Percentiles rank a stretch among this genome's conserved stretches.
phyloP scores from a whole-genome alignment of 2,888 invertebrate species.

The Andrena trimmerana region DNA sequence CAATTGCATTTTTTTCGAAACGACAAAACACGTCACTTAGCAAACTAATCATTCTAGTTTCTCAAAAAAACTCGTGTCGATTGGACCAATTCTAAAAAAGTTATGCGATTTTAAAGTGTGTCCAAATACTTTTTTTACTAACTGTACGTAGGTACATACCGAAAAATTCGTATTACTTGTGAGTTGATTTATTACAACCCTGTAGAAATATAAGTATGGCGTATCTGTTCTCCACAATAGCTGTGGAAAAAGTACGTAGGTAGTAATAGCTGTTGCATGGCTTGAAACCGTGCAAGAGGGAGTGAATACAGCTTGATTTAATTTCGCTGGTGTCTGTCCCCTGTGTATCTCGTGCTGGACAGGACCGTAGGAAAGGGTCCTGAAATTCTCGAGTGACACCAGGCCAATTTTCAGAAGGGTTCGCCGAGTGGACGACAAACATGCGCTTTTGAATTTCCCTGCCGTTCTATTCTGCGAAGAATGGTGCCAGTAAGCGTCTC shows the following conservation, averaged over 20 bases:
- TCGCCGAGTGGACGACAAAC: slow-evolving; percentile 78
- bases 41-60: too few relatives aligned
- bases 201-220: background rate
- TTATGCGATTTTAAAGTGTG: too few relatives aligned
- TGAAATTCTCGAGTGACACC: slow-evolving; percentile 75
- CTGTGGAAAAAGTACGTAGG: slow-evolving; percentile 26
- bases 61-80: too few relatives aligned
- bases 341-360: slow-evolving; percentile 47
- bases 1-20: too few relatives aligned
- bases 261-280: slow-evolving; percentile 55
- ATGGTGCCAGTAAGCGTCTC: slow-evolving; percentile 59
- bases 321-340: slow-evolving; percentile 61
- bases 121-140: too few relatives aligned
- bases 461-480: slow-evolving; percentile 60
- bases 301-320: slow-evolving; percentile 63
- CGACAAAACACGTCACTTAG: too few relatives aligned
- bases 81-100: too few relatives aligned
- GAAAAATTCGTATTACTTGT: too few relatives aligned
- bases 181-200: background rate
- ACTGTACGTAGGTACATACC: too few relatives aligned
- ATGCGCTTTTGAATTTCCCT: slow-evolving; percentile 76
- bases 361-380: slow-evolving; percentile 50
- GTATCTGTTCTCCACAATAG: background rate
- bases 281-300: slow-evolving; percentile 42
- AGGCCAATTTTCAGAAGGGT: slow-evolving; percentile 76